phyloP scores from a whole-genome alignment of 2,888 invertebrate genomes.

The Philonicus albiceps region DNA sequence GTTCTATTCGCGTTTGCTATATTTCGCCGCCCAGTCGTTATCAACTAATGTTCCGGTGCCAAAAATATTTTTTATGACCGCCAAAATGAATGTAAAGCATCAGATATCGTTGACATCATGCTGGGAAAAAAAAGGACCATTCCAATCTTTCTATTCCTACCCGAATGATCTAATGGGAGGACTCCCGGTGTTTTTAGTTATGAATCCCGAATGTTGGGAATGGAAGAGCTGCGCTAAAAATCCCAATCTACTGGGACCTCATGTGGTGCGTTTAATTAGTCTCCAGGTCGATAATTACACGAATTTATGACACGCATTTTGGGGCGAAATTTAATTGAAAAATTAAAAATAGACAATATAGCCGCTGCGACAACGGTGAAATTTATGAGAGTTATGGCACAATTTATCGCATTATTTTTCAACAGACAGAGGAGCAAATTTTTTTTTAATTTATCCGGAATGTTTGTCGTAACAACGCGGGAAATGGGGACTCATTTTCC shows the following conservation, averaged over 20 bases:
- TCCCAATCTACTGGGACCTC: neutral
- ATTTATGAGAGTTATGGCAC: neutral
- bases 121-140: neutral
- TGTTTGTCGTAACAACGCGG: neutral
- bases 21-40: neutral
- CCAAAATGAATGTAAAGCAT: neutral
- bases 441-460: neutral
- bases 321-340: neutral
- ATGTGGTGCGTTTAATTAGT: neutral
- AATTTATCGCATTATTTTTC: neutral
- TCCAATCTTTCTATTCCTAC: neutral
- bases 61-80: neutral
- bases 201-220: neutral
- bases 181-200: neutral
- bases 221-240: neutral
- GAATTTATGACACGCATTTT: neutral
- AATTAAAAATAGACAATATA: conserved; percentile 2
- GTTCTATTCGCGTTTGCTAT: neutral
- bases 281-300: neutral
- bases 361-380: neutral
- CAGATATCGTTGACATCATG: neutral
- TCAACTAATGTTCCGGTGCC: neutral
- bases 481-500: neutral
- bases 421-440: neutral
- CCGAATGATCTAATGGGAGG: neutral